These are phyloP conservation scores for Agapostemon virescens DNA, from an alignment of 2,888 invertebrate species.

Conservation along the genomic window DNA sequence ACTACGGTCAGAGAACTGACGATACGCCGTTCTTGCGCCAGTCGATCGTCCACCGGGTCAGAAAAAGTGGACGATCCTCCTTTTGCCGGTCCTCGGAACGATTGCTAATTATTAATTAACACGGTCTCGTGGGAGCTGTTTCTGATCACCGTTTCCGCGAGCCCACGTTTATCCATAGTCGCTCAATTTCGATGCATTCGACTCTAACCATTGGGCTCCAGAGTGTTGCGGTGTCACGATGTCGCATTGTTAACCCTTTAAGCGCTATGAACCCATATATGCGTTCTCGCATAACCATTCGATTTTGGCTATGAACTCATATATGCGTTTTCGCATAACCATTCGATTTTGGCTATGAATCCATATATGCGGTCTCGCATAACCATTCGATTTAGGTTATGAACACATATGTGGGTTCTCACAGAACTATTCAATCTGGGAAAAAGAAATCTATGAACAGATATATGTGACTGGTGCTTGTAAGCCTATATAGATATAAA, in stretches of 20 bases:
- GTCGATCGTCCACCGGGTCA: neutral
- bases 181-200: conserved; percentile 18
- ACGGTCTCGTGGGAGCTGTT: conserved; percentile 17
- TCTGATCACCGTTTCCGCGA: conserved; percentile 5
- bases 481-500: too few relatives aligned
- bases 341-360: too few relatives aligned
- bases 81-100: conserved; percentile 29
- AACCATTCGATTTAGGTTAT: too few relatives aligned
- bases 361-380: too few relatives aligned
- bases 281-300: too few relatives aligned
- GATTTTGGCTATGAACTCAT: too few relatives aligned
- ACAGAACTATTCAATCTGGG: too few relatives aligned
- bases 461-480: too few relatives aligned
- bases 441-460: too few relatives aligned
- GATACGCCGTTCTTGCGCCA: conserved; percentile 29
- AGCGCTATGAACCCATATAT: too few relatives aligned
- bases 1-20: conserved; percentile 46
- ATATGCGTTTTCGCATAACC: too few relatives aligned
- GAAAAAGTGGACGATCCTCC: conserved; percentile 42
- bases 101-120: conserved; percentile 54
- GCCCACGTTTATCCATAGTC: conserved; percentile 24
- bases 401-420: too few relatives aligned
- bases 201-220: neutral
- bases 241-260: neutral
- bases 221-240: neutral